Percentiles rank a stretch among this genome's conserved stretches.
These are phyloP conservation scores for Agriopis aurantiaria DNA, from an alignment of 2,888 invertebrate genomes.

Conservation along the genomic window DNA sequence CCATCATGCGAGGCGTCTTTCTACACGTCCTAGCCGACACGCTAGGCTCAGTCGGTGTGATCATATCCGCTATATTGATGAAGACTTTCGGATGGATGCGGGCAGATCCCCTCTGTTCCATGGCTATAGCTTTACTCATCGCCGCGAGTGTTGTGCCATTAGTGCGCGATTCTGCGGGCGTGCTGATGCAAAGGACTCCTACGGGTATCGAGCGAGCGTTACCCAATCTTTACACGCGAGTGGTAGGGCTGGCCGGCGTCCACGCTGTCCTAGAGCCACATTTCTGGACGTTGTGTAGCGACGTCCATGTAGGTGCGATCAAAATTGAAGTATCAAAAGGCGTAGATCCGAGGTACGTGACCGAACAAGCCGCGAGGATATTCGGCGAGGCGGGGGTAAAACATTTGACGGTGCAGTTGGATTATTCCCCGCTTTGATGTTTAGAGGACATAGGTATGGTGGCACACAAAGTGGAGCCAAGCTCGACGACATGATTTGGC, in stretches of 20 bases:
- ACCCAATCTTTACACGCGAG: constrained; percentile 95
- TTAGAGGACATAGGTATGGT: constrained; percentile 16
- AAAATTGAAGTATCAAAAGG: constrained; percentile 98
- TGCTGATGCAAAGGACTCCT: constrained; percentile 98
- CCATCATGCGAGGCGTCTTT: constrained; percentile 98
- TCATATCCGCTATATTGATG: constrained; percentile 97
- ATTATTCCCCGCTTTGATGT: constrained; percentile 91
- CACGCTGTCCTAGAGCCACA: constrained; percentile 98
- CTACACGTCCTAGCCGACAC: constrained; percentile 98
- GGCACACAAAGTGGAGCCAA: constrained; percentile 35
- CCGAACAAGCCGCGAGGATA: constrained; percentile 97
- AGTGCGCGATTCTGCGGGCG: constrained; percentile 94
- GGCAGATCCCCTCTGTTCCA: constrained; percentile 99
- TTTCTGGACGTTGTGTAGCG: constrained; percentile 99
- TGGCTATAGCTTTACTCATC: constrained; percentile 97
- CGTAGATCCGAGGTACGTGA: constrained; percentile 96
- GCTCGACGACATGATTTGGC: constrained; percentile 27
- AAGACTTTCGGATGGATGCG: constrained; percentile 99
- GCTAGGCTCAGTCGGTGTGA: constrained; percentile 98
- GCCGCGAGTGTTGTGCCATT: constrained; percentile 94
- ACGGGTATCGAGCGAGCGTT: constrained; percentile 92
- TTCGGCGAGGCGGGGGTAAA: constrained; percentile 96
- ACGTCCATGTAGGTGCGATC: constrained; percentile 96
- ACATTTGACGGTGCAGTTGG: constrained; percentile 97
- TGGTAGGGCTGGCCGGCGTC: constrained; percentile 96